Evolutionary conservation across 2,888 invertebrate species (phyloP).

Genomic region (Leuctra nigra): DNA sequence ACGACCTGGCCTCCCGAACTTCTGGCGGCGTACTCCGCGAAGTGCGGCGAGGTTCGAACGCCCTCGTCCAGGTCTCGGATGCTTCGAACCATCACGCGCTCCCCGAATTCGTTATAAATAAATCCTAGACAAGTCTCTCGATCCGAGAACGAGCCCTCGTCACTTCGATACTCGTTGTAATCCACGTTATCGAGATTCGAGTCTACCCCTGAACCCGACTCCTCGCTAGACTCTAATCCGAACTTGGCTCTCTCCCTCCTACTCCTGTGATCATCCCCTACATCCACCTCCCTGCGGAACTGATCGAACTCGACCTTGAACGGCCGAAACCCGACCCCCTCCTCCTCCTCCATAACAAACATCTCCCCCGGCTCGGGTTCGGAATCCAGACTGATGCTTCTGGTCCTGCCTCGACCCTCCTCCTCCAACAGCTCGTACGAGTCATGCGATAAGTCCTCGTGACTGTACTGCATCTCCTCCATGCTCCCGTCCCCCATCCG

Average conservation of each 20-base stretch:
- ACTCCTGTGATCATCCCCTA: not conserved
- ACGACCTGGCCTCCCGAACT: conserved; percentile 35
- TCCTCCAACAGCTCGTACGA: conserved; percentile 80
- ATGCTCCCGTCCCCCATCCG: conserved; percentile 31
- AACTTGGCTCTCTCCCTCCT: conserved; percentile 4
- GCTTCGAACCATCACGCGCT: not conserved
- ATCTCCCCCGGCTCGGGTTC: conserved; percentile 51
- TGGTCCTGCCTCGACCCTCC: conserved; percentile 47
- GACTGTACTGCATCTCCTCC: conserved; percentile 46
- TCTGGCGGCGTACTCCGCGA: conserved; percentile 30
- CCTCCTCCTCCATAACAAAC: conserved; percentile 62
- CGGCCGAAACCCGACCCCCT: not conserved
- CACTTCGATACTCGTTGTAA: conserved; percentile 12
- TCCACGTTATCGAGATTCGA: conserved; percentile 5
- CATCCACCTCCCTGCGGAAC: not conserved
- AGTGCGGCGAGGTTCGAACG: conserved; percentile 22
- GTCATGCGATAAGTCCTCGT: conserved; percentile 82
- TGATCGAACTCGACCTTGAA: not conserved
- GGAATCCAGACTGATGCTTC: conserved; percentile 69
- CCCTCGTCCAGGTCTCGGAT: not conserved
- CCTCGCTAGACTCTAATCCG: conserved; percentile 13
- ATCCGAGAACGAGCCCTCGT: conserved; percentile 12
- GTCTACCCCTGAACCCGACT: conserved; percentile 12
- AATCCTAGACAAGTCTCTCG: conserved; percentile 7
- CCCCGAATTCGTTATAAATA: conserved; percentile 10